Base-by-base conservation (phyloP, 2,797 vertebrate species). In the Gouania willdenowi region DNA sequence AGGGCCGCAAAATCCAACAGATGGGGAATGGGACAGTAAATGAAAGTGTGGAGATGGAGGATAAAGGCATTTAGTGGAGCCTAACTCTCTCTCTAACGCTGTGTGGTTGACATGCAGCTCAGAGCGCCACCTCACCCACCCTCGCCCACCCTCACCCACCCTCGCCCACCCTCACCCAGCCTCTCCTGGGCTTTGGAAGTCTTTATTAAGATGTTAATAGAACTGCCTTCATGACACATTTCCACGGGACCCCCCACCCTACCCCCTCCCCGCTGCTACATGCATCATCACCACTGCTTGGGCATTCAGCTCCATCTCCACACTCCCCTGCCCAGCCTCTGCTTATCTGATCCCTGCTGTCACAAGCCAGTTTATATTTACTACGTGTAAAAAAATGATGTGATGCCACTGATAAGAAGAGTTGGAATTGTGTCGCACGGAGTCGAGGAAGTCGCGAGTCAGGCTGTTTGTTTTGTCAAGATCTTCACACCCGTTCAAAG, bases 181-280 rank as follows among this genome's bases (percentile, higher is more conserved):
- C 80, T 80, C 81, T 84, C 77, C 61, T 28, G 82, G 77, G 81
- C 71, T 74, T 60, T 31, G 56, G 67, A 66, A 67, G 76, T 71
- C 71, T 86, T 85, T 86, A 88, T 88, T 84, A 88, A 88, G 87
- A 88, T 86, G 84, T 84, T 87, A 88, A 89, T 87, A 79, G 82
- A 78, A 81, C 61, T 79, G 87, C 84, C 85, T 85, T 83, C 81
- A 66, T 85, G 85, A 86, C 77, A 87, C 83, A 75, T 86, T 87
- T 88, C 77, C 76, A 72, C 56, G 61, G 84, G 77, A 85, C 61
- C 75, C 63, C 44, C 75, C 40, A 55, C 51, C 71, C n/a, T n/a
- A n/a, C n/a, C n/a, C n/a, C n/a, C n/a, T n/a, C n/a, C n/a, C n/a
- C 72, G 50, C 61, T 65, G 49, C 53, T 69, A 75, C 56, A 44